Percentiles rank a stretch among this genome's conserved stretches.
These are phyloP conservation scores for Triops longicaudatus DNA, from an alignment of 1,140 invertebrate genomes.

Conservation along the genomic window DNA sequence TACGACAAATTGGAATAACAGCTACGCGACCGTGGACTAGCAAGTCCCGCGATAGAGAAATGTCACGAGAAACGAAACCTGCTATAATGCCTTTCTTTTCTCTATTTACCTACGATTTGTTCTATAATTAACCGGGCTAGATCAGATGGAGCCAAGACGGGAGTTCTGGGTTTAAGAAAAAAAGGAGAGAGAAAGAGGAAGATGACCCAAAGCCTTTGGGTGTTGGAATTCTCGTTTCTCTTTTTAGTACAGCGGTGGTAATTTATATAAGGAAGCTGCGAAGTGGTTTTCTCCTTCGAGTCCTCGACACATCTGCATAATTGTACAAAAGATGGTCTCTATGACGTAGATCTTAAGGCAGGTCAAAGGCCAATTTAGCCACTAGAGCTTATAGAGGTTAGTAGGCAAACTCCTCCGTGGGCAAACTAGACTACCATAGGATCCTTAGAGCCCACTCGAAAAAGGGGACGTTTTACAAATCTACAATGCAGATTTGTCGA, in stretches of 20 bases:
- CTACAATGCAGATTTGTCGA: neutral
- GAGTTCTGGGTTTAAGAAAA: neutral
- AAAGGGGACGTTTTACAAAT: neutral
- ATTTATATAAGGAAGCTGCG: slow-evolving; percentile 4
- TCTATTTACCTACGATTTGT: too few relatives aligned
- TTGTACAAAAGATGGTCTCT: neutral
- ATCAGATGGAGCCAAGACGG: neutral
- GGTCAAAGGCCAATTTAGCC: slow-evolving; percentile 6
- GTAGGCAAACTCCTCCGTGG: neutral
- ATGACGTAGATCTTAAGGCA: neutral
- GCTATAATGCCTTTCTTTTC: too few relatives aligned
- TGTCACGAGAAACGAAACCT: too few relatives aligned
- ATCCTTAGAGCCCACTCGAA: neutral
- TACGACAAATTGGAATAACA: too few relatives aligned
- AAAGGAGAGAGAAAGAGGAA: neutral
- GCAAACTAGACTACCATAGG: neutral
- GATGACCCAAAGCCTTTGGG: slow-evolving; percentile 14
- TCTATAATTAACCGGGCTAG: neutral
- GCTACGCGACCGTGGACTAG: too few relatives aligned
- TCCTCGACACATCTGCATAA: neutral
- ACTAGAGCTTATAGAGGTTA: neutral
- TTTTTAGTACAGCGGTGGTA: neutral
- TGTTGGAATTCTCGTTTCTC: slow-evolving; percentile 7
- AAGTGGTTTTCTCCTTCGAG: neutral
- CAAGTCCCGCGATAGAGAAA: too few relatives aligned